These are phyloP conservation scores for Lepidurus couesii DNA, from an alignment of 1,140 invertebrate species.

Conservation along the genomic window DNA sequence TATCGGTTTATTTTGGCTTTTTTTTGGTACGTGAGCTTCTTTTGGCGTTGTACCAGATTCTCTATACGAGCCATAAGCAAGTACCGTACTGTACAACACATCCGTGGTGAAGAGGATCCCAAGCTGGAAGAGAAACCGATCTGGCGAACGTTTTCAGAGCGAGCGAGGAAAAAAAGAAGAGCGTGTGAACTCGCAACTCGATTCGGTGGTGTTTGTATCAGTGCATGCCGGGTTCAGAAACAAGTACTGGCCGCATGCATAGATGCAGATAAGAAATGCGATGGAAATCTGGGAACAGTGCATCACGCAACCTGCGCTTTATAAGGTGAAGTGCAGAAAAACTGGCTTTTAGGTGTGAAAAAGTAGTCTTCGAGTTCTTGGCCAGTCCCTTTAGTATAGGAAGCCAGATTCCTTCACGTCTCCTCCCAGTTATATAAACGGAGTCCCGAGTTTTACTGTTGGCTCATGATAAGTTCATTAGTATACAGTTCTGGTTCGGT, in stretches of 20 bases:
- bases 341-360: slow-evolving; percentile 11
- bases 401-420: not conserved
- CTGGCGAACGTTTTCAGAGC: not conserved
- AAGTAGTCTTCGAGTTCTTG: not conserved
- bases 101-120: not conserved
- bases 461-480: slow-evolving; percentile 5
- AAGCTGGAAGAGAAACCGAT: not conserved
- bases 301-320: slow-evolving; percentile 13
- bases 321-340: not conserved
- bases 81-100: not conserved
- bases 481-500: not conserved
- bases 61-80: too few relatives aligned
- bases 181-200: not conserved
- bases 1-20: too few relatives aligned
- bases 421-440: not conserved
- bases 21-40: too few relatives aligned
- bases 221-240: not conserved
- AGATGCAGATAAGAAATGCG: not conserved
- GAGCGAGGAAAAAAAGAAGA: not conserved
- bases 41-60: too few relatives aligned
- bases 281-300: not conserved
- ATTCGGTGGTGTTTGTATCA: too few relatives aligned
- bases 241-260: slow-evolving; percentile 13
- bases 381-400: not conserved
- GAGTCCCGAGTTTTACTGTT: too few relatives aligned